phyloP scores from a whole-genome alignment of 2,797 vertebrate genomes.

The Brachyalestes nurse region DNA sequence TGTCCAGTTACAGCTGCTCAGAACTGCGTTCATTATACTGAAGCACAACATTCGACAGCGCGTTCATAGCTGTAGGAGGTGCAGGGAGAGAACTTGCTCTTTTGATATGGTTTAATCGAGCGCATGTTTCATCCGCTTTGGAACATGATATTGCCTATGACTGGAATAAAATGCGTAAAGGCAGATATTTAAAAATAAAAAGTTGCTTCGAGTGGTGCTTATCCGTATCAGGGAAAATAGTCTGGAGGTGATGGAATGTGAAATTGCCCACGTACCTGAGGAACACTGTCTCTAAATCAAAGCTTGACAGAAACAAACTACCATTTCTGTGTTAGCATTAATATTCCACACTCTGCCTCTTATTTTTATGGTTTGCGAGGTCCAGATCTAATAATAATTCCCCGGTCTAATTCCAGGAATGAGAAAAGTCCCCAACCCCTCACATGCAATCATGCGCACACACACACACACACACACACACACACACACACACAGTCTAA shows the following conservation, averaged over 20 bases:
- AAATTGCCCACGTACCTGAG: not conserved
- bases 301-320: not conserved
- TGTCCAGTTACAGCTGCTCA: not conserved
- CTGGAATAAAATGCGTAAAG: not conserved
- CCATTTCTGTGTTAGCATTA: not conserved
- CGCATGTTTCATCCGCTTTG: not conserved
- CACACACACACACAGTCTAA: constrained; percentile 10
- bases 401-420: not conserved
- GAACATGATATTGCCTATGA: not conserved
- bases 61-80: constrained; percentile 12
- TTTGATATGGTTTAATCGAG: constrained; percentile 8
- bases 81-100: not conserved
- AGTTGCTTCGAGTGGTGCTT: not conserved
- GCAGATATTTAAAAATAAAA: not conserved
- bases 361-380: not conserved
- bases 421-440: not conserved
- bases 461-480: not conserved
- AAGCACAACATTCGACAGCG: not conserved
- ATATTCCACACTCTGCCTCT: not conserved
- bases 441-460: not conserved
- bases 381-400: not conserved
- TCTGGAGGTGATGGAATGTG: not conserved
- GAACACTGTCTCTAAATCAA: not conserved
- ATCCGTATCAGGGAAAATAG: not conserved
- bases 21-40: not conserved